Conservation (phyloP, 2,797 vertebrate species). For the Tympanoctomys barrerae region DNA sequence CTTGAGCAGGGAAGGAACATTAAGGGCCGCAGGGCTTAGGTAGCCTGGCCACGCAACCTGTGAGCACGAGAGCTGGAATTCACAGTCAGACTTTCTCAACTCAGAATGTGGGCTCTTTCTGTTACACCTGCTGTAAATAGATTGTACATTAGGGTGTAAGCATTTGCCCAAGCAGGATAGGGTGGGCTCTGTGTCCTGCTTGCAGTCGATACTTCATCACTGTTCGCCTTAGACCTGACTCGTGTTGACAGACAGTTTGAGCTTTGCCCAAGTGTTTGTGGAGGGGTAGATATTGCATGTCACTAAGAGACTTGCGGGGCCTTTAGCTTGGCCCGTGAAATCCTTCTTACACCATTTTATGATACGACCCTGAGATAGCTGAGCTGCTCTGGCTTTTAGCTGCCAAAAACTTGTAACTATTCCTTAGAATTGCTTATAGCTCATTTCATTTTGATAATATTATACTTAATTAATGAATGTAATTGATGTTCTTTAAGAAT, state of each 20-base stretch:
- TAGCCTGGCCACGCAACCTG: not conserved
- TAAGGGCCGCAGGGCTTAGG: not conserved
- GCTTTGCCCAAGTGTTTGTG: not conserved
- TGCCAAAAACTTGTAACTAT: not conserved
- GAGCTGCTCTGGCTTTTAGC: not conserved
- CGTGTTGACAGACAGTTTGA: not conserved
- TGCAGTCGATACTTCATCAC: not conserved
- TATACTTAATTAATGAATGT: constrained; percentile 52
- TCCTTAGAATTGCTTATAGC: constrained; percentile 38
- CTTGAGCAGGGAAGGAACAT: not conserved
- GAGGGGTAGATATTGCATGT: too few relatives aligned
- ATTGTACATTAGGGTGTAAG: not conserved
- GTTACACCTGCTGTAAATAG: not conserved
- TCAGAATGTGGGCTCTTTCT: not conserved
- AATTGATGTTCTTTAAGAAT: constrained; percentile 61
- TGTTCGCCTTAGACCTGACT: not conserved
- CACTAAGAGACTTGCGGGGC: not conserved
- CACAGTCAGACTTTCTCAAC: not conserved
- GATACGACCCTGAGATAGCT: not conserved
- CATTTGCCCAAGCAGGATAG: not conserved
- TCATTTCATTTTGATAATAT: constrained; percentile 32
- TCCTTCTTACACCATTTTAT: not conserved
- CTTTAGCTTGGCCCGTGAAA: not conserved
- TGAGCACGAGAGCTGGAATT: not conserved
- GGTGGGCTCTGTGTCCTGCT: not conserved